Conservation (phyloP, 2,888 invertebrate genomes). For the Euphydryas editha region DNA sequence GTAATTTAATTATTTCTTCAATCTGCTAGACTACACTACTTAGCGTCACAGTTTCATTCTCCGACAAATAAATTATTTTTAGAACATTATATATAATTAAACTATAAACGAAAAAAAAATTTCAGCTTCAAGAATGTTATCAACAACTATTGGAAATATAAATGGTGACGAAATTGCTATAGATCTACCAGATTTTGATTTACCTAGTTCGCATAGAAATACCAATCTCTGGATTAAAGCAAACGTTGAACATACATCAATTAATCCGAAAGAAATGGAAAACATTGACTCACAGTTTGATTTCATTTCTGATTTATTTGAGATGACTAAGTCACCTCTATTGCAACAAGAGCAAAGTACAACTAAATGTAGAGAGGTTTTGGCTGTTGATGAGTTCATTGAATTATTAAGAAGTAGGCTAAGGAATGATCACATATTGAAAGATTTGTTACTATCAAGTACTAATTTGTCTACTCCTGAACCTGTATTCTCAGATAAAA, state of each 20-base stretch:
- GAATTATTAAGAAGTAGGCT: constrained; percentile 68
- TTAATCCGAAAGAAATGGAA: constrained; percentile 40
- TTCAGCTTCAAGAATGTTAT: neutral
- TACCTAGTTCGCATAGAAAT: neutral
- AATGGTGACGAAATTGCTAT: neutral
- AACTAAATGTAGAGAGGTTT: constrained; percentile 58
- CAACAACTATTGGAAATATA: neutral
- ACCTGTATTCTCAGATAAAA: constrained; percentile 57
- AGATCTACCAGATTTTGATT: neutral
- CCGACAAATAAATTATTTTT: no score
- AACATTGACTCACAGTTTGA: constrained; percentile 55
- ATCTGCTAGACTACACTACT: no score
- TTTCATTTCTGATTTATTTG: constrained; percentile 62
- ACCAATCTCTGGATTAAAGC: neutral
- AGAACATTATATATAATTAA: no score
- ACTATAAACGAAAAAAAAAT: no score
- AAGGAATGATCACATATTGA: constrained; percentile 65
- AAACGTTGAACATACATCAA: neutral
- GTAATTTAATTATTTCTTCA: no score
- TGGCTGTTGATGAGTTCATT: constrained; percentile 68
- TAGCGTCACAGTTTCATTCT: no score
- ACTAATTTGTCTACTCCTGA: constrained; percentile 52
- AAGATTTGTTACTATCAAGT: constrained; percentile 57
- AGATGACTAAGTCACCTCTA: constrained; percentile 51
- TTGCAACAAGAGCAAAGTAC: constrained; percentile 47